Conservation (phyloP, 2,113 vertebrate species). For the Petrocephalus zakoni region DNA sequence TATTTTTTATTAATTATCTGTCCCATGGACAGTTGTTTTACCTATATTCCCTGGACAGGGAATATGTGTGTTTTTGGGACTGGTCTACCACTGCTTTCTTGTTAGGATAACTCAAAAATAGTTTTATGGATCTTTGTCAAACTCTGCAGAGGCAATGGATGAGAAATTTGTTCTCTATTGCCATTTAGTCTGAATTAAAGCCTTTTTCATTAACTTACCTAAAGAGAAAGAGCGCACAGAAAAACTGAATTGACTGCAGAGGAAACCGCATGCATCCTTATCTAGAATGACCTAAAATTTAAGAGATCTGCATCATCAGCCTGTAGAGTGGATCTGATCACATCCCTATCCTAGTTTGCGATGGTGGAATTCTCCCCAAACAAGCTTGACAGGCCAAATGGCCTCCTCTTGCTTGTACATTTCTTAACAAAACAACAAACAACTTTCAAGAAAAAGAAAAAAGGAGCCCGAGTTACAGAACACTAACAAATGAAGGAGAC, state of each 20-base stretch:
- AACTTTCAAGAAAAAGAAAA: no score
- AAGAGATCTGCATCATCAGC: neutral
- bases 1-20: no score
- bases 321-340: neutral
- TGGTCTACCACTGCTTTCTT: neutral
- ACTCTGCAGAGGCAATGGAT: neutral
- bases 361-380: no score
- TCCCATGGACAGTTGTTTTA: neutral
- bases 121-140: neutral
- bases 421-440: no score
- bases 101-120: neutral
- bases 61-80: neutral
- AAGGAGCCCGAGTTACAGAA: no score
- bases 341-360: neutral
- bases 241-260: neutral
- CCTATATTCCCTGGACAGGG: neutral
- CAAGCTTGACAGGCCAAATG: no score
- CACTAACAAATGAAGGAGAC: neutral
- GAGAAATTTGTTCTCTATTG: neutral
- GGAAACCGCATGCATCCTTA: neutral
- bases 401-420: no score
- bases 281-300: neutral
- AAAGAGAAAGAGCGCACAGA: neutral
- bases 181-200: neutral
- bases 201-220: neutral